A percentile compares a stretch with the other conserved stretches of the same genome.
phyloP scores from a whole-genome alignment of 2,113 vertebrate species.

The Pelodiscus sinensis region DNA sequence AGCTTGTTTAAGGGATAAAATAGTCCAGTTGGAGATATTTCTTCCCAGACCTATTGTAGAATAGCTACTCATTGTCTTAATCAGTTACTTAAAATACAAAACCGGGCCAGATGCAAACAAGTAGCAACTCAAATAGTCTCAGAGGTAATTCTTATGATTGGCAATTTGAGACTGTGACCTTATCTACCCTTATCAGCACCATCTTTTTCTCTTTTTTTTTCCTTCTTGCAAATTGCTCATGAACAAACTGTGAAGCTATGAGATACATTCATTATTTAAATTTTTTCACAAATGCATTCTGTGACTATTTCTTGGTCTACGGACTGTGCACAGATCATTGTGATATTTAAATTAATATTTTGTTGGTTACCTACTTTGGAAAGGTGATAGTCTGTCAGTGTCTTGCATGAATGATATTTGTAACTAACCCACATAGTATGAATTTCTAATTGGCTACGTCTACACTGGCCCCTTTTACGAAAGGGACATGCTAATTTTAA shows the following conservation, averaged over 20 bases:
- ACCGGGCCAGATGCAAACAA: not conserved
- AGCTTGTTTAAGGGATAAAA: not conserved
- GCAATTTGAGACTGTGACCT: no score
- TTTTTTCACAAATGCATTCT: not conserved
- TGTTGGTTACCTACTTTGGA: not conserved
- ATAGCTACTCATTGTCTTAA: not conserved
- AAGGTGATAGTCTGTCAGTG: not conserved
- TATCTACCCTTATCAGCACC: no score
- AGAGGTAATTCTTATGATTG: not conserved
- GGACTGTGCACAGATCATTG: not conserved
- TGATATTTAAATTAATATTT: not conserved
- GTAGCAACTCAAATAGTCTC: not conserved
- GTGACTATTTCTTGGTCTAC: not conserved
- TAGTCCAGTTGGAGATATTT: not conserved
- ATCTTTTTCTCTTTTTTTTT: not conserved
- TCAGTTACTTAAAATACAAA: constrained; percentile 16
- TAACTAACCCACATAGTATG: not conserved
- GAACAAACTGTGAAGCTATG: constrained; percentile 24
- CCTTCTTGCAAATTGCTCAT: not conserved
- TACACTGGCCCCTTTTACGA: no score
- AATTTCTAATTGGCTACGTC: not conserved
- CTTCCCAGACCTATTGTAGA: not conserved
- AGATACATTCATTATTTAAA: not conserved
- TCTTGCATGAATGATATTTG: not conserved
- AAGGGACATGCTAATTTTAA: no score